Percentiles rank a stretch among this genome's conserved stretches.
These are phyloP conservation scores for Zaprionus ghesquierei DNA, from an alignment of 1,140 invertebrate genomes.

Conservation along the genomic window DNA sequence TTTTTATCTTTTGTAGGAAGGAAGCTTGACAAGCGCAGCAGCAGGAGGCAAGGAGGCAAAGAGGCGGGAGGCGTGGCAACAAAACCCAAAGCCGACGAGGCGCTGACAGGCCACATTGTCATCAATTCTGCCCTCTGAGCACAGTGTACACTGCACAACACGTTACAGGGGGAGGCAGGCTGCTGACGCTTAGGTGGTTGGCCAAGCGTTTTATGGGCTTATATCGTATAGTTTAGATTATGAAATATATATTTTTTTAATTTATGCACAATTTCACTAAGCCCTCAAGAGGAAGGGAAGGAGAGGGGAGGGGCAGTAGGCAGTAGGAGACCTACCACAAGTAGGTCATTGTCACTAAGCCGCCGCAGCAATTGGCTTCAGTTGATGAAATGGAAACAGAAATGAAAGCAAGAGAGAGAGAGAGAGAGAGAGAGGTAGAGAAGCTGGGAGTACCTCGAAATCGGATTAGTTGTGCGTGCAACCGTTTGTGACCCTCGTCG, in stretches of 20 bases:
- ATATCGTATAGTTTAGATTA: conserved; percentile 60
- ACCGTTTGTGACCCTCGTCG: conserved; percentile 53
- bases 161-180: neutral
- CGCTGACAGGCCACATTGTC: conserved; percentile 78
- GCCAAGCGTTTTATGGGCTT: conserved; percentile 57
- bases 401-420: neutral
- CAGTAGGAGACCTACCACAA: conserved; percentile 33
- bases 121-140: conserved; percentile 69
- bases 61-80: neutral
- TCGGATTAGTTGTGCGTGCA: conserved; percentile 70
- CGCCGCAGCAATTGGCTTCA: conserved; percentile 59
- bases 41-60: neutral
- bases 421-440: neutral
- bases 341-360: conserved; percentile 72
- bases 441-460: conserved; percentile 43
- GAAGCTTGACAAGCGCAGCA: conserved; percentile 34
- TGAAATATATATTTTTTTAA: conserved; percentile 68
- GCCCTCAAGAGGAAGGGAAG: neutral
- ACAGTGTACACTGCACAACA: conserved; percentile 34
- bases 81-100: conserved; percentile 30
- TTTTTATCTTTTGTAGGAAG: conserved; percentile 75
- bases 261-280: conserved; percentile 72
- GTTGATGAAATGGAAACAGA: neutral
- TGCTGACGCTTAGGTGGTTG: conserved; percentile 41
- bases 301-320: neutral